phyloP scores from a whole-genome alignment of 2,888 invertebrate genomes.

The Pristionchus entomophagus region DNA sequence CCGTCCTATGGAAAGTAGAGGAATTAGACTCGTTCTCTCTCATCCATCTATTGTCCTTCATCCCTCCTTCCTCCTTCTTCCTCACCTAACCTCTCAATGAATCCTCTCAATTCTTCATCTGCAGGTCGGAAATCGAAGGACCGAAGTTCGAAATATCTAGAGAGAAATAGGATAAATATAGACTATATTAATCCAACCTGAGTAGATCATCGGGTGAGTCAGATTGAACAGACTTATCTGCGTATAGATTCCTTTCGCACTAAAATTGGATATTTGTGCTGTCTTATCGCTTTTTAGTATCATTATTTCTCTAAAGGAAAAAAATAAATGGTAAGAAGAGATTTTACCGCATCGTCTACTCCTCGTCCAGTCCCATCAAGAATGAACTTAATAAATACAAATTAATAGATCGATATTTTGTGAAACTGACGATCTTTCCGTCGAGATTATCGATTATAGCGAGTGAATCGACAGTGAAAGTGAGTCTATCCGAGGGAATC shows the following conservation, averaged over 20 bases:
- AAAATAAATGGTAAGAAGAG: no score
- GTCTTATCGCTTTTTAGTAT: no score
- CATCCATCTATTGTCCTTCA: background rate
- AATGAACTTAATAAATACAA: background rate
- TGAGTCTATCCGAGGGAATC: slow-evolving; percentile 2
- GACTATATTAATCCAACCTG: background rate
- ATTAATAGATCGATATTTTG: background rate
- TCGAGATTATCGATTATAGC: slow-evolving; percentile 35
- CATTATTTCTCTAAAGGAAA: no score
- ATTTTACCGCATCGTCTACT: slow-evolving; percentile 7
- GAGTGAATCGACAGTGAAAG: slow-evolving; percentile 40
- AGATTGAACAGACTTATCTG: background rate
- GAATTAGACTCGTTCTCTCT: background rate
- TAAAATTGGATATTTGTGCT: no score
- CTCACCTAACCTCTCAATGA: slow-evolving; percentile 34
- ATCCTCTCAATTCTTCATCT: slow-evolving; percentile 8
- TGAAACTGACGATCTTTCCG: slow-evolving; percentile 32
- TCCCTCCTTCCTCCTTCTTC: no score
- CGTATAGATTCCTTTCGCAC: slow-evolving; percentile 23
- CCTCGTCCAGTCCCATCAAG: slow-evolving; percentile 27
- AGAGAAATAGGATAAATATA: background rate
- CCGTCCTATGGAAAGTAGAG: background rate
- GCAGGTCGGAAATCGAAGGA: slow-evolving; percentile 31
- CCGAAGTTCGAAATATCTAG: slow-evolving; percentile 47
- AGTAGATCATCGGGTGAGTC: slow-evolving; percentile 11